Percentiles rank a stretch among this genome's conserved stretches.
Conservation (phyloP, 2,113 vertebrate species). For the Clarias batrachus region DNA sequence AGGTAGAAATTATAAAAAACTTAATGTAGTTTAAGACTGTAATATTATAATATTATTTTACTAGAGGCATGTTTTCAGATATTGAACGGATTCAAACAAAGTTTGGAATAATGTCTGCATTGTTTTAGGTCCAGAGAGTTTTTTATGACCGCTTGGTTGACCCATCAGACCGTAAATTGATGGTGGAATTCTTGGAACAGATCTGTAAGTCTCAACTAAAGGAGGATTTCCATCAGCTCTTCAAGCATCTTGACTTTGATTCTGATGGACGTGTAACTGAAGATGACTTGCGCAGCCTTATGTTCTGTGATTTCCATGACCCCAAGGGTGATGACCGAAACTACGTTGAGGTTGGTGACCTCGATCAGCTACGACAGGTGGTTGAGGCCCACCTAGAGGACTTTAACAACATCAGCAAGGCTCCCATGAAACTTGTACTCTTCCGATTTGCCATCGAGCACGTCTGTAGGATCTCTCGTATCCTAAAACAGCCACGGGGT, state of each 20-base stretch:
- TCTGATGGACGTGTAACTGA: conserved; percentile 79
- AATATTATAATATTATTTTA: neutral
- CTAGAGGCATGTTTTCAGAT: neutral
- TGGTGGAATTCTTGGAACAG: conserved; percentile 75
- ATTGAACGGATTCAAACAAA: neutral
- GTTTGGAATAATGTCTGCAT: conserved; percentile 4
- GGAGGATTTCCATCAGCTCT: conserved; percentile 83
- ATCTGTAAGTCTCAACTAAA: conserved; percentile 70
- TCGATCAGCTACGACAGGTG: conserved; percentile 74
- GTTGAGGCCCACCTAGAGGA: conserved; percentile 84
- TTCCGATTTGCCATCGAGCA: conserved; percentile 91
- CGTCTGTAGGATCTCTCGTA: conserved; percentile 84
- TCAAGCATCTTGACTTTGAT: conserved; percentile 78
- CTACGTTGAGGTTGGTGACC: conserved; percentile 78
- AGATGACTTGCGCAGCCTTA: conserved; percentile 85
- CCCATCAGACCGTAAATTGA: conserved; percentile 78
- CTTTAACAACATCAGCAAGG: conserved; percentile 85
- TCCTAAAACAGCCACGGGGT: conserved; percentile 86
- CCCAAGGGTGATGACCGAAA: conserved; percentile 79
- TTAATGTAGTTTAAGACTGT: neutral
- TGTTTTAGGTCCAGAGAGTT: conserved; percentile 81
- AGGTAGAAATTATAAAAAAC: conserved; percentile 70
- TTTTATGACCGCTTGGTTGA: conserved; percentile 90
- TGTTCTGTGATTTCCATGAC: conserved; percentile 93
- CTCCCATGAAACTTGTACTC: conserved; percentile 86